Evolutionary conservation across 2,888 invertebrate genomes (phyloP), one percentile per base, ranked within the genome.

Genomic region (Sminthurinus aureus): DNA sequence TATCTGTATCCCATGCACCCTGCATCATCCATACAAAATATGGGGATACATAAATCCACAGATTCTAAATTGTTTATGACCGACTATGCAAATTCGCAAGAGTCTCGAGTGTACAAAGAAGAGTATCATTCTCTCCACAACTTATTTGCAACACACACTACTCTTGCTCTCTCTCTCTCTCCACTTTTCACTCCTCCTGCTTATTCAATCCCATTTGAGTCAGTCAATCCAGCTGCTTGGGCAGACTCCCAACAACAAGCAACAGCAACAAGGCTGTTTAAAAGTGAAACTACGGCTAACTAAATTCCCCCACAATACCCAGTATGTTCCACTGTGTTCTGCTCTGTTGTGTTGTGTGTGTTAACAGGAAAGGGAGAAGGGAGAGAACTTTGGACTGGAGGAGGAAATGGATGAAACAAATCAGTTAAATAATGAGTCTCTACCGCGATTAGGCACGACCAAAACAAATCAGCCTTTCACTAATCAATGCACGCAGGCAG

Each of bases 341-440:
- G 18, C n/a, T n/a, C n/a, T n/a, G n/a, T n/a, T n/a, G n/a, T n/a
- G n/a, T n/a, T n/a, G n/a, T n/a, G n/a, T n/a, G n/a, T n/a, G n/a
- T n/a, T n/a, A n/a, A 58, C 18, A 58, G 2, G 18, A 58, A 9
- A 58, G 8, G 15, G 11, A 26, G 26, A 26, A 24, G 22, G 2
- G 26, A 26, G 26, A 71, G 24, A 12, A n/a, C n/a, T n/a, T n/a
- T n/a, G n/a, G n/a, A n/a, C n/a, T n/a, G n/a, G n/a, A n/a, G n/a
- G 15, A 22, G 71, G 26, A 24, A 71, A 13, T 20, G 24, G 71
- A 71, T 71, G 71, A 71, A 76, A 20, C 76, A 76, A 76, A 76
- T 76, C 76, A 76, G 58, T 76, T 83, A 66, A 78, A 67, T 80
- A 79, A 84, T 83, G 83, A 83, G 78, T n/a, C 69, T 24, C 20